phyloP scores from a whole-genome alignment of 2,113 vertebrate genomes.

The Eudyptes chrysolophus region DNA sequence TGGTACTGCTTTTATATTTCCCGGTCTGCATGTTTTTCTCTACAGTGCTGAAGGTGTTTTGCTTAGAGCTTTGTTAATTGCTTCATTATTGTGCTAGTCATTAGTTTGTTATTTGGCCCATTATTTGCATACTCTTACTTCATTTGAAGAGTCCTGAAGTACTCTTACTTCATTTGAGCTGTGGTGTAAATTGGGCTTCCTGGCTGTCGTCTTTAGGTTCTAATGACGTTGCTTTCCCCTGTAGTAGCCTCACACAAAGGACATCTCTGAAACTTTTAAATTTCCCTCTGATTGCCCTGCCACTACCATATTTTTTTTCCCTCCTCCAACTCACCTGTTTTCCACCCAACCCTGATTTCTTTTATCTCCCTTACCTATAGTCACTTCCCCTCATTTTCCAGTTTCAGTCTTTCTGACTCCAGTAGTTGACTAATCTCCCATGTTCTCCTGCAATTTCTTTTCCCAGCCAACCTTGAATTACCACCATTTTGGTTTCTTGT shows the following conservation, averaged over 20 bases:
- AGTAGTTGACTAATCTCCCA: background rate
- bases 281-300: background rate
- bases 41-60: background rate
- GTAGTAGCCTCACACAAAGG: background rate
- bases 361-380: background rate
- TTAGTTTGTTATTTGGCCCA: background rate
- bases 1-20: background rate
- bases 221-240: background rate
- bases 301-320: fast-evolving
- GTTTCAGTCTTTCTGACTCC: background rate
- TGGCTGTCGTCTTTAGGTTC: background rate
- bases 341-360: background rate
- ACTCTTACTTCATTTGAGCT: background rate
- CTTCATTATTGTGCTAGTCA: background rate
- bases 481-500: background rate
- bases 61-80: background rate
- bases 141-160: background rate
- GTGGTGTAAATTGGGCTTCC: background rate
- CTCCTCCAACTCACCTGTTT: background rate
- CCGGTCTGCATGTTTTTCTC: background rate
- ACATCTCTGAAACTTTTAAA: background rate
- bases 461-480: background rate
- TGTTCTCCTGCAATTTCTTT: background rate
- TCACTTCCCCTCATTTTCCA: background rate
- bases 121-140: background rate